These are phyloP conservation scores for Danio jaintianensis DNA, from an alignment of 2,797 vertebrate species.

Conservation along the genomic window DNA sequence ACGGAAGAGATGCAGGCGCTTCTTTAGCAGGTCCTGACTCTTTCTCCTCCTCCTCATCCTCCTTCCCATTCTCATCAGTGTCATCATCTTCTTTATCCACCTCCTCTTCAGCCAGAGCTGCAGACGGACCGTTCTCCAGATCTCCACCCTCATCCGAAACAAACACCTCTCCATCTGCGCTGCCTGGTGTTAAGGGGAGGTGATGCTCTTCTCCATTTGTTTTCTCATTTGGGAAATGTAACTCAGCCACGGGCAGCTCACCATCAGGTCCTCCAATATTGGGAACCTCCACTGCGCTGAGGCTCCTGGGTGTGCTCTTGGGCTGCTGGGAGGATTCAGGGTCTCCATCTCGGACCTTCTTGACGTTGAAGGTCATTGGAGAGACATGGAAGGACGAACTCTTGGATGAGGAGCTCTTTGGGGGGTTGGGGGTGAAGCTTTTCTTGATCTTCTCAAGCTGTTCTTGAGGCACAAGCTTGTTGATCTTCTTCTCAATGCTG, in stretches of 20 bases:
- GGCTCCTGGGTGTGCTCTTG: constrained; percentile 51
- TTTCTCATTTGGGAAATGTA: constrained; percentile 72
- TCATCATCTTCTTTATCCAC: constrained; percentile 68
- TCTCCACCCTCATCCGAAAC: constrained; percentile 67
- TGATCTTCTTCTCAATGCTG: constrained; percentile 96
- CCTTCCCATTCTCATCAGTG: constrained; percentile 61
- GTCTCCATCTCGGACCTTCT: constrained; percentile 85
- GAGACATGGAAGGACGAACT: constrained; percentile 87
- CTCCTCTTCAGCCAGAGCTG: constrained; percentile 65
- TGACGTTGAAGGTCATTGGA: constrained; percentile 86
- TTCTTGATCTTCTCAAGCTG: constrained; percentile 94
- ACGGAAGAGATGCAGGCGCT: constrained; percentile 46
- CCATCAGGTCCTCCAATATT: constrained; percentile 73
- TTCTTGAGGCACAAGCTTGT: constrained; percentile 90
- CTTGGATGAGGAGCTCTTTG: constrained; percentile 86
- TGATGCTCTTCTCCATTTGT: constrained; percentile 61
- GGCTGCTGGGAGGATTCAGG: constrained; percentile 55
- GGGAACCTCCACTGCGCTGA: constrained; percentile 77
- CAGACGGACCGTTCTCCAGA: constrained; percentile 66
- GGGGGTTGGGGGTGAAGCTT: constrained; percentile 87
- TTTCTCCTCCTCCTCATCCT: constrained; percentile 67
- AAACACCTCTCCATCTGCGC: constrained; percentile 64
- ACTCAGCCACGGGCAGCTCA: constrained; percentile 72
- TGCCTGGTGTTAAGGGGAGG: constrained; percentile 63
- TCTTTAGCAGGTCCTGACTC: constrained; percentile 61